A percentile compares a stretch with the other conserved stretches of the same genome.
Evolutionary conservation across 2,888 invertebrate genomes (phyloP).

Genomic region (Beris morrisii): DNA sequence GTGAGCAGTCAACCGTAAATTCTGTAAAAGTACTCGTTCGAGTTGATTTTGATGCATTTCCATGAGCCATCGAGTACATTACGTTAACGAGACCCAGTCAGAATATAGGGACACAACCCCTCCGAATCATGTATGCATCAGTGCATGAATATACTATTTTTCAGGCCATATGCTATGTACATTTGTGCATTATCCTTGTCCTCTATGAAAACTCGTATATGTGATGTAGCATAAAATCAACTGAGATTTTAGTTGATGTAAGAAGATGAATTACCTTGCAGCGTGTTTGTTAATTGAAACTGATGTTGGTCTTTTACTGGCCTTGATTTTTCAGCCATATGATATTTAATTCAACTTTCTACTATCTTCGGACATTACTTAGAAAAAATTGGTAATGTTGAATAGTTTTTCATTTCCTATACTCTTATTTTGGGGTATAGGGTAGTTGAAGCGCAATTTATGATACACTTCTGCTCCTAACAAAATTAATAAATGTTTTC

Average conservation of each 20-base stretch:
- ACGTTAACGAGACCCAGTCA: conserved; percentile 13
- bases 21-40: conserved; percentile 28
- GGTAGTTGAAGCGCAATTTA: too few species aligned
- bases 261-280: not conserved
- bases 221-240: conserved; percentile 6
- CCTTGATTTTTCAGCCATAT: too few species aligned
- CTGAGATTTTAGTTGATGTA: conserved; percentile 4
- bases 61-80: conserved; percentile 16
- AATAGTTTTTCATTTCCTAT: too few species aligned
- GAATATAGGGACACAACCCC: conserved; percentile 8
- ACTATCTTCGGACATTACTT: too few species aligned
- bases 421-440: too few species aligned
- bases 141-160: conserved; percentile 32
- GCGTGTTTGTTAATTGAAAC: too few species aligned
- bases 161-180: conserved; percentile 25
- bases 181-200: not conserved
- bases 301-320: too few species aligned
- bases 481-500: too few species aligned
- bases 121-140: conserved; percentile 25
- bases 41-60: conserved; percentile 14
- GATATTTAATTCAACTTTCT: too few species aligned
- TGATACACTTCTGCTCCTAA: too few species aligned
- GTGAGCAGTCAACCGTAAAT: conserved; percentile 38
- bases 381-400: too few species aligned
- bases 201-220: not conserved